Evolutionary conservation across 2,797 vertebrate genomes (phyloP), one percentile per base, ranked within the genome.

Genomic region (Darevskia mixta): DNA sequence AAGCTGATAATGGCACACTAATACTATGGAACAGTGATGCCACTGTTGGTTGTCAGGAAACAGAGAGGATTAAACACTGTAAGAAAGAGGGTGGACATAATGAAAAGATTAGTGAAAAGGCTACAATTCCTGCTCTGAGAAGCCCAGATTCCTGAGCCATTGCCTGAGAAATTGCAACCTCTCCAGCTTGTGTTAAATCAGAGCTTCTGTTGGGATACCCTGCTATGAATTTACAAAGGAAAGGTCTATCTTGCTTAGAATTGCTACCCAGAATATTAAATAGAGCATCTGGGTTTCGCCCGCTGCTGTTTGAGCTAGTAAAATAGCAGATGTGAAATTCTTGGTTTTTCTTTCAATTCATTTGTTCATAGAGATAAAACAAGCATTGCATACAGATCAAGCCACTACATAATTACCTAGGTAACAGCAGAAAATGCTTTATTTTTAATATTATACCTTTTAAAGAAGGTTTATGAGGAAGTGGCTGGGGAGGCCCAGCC

Each of bases 141-240:
- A 2, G 77, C 91, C 92, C 91, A 95, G 93, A 94, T 94, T 95
- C 92, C 90, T 75, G 80, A 93, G 82, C 92, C 89, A 93, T 95
- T 92, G 89, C 92, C 92, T 92, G 89, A 92, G 79, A 92, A 93
- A 95, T 86, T 91, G 91, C 90, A 88, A 93, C 88, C 79, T 87
- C 55, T 94, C 89, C 93, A 92, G 87, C 92, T 92, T 85, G 88
- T 91, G 90, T 88, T 90, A 90, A 75, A 76, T 82, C 91, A 93
- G 90, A 92, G 87, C 77, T 90, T 91, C 87, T 95, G 92, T 91
- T 93, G 94, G 93, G 93, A 89, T 95, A 89, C 86, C 75, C 86
- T 93, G 93, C 87, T 95, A 95, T 92, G 96, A 95, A 93, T 93
- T 83, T 89, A 86, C 32, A 77, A 90, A 94, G 87, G 92, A 95